Conservation (phyloP, 2,113 vertebrate species). For the Orcinus orca region DNA sequence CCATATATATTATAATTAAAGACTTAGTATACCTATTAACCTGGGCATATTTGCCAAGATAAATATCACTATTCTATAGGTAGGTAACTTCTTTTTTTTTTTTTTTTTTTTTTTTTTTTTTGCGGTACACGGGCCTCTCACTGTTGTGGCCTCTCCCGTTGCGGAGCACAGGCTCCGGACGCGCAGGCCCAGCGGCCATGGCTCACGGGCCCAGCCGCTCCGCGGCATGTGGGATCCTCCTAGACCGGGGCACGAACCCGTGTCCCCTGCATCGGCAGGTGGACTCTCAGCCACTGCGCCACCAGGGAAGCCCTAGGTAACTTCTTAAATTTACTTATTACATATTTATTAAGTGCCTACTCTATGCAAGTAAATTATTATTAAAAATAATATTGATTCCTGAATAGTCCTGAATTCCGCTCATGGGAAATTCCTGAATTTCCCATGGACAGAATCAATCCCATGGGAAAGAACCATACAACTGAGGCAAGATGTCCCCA, state of each 20-base stretch:
- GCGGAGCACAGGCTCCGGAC: too few species aligned
- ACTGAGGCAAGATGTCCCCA: conserved; percentile 39
- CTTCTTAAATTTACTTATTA: conserved; percentile 3
- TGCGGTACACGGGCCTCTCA: too few species aligned
- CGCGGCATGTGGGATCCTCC: too few species aligned
- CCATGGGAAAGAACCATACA: not conserved
- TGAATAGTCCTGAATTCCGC: too few species aligned
- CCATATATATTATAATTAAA: not conserved
- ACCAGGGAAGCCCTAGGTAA: not conserved
- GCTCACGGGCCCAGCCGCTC: too few species aligned
- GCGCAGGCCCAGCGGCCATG: too few species aligned
- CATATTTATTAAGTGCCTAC: not conserved
- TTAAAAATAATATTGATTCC: not conserved
- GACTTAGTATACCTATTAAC: not conserved
- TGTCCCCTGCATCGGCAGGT: too few species aligned
- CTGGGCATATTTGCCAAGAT: not conserved
- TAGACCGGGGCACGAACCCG: too few species aligned
- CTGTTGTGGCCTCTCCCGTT: too few species aligned
- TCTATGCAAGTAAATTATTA: not conserved
- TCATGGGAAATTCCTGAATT: too few species aligned
- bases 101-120: too few species aligned
- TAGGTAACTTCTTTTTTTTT: not conserved
- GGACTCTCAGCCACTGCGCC: too few species aligned
- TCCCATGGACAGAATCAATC: not conserved
- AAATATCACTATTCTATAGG: not conserved